Conservation (phyloP, 2,888 invertebrate species). For the Microchrysa polita region DNA sequence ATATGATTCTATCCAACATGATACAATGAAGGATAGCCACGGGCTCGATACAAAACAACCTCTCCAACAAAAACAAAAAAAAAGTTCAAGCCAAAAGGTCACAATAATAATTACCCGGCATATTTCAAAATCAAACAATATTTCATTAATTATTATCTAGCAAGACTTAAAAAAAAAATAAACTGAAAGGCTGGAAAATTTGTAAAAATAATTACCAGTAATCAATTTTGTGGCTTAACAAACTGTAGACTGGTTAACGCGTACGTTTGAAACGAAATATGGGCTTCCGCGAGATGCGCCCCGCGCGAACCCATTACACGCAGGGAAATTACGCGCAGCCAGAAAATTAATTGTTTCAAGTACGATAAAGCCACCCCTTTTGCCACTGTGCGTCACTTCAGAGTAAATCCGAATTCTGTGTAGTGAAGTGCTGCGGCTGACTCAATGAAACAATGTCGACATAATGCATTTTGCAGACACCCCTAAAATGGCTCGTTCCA, state of each 20-base stretch:
- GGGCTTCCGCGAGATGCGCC: constrained; percentile 28
- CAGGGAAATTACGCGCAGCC: constrained; percentile 29
- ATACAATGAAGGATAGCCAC: no score
- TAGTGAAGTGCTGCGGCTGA: neutral
- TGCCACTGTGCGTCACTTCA: no score
- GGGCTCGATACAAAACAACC: no score
- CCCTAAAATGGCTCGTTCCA: constrained; percentile 34
- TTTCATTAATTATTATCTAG: constrained; percentile 25
- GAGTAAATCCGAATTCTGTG: neutral
- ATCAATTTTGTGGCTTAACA: constrained; percentile 40
- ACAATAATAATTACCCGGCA: no score
- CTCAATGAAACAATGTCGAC: constrained; percentile 18
- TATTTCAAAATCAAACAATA: constrained; percentile 20
- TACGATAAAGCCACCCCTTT: constrained; percentile 21
- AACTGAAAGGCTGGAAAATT: constrained; percentile 30
- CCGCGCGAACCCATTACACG: constrained; percentile 21
- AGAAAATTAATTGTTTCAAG: constrained; percentile 38
- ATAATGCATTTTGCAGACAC: constrained; percentile 25
- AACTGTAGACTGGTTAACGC: constrained; percentile 36
- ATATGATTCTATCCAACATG: no score
- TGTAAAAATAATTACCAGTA: constrained; percentile 42
- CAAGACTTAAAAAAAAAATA: constrained; percentile 3
- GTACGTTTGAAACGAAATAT: constrained; percentile 38
- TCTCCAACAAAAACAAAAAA: no score
- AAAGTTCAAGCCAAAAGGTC: no score